Base-by-base conservation (phyloP, 64 coral and sea anemone species). In the Montipora sp. region DNA sequence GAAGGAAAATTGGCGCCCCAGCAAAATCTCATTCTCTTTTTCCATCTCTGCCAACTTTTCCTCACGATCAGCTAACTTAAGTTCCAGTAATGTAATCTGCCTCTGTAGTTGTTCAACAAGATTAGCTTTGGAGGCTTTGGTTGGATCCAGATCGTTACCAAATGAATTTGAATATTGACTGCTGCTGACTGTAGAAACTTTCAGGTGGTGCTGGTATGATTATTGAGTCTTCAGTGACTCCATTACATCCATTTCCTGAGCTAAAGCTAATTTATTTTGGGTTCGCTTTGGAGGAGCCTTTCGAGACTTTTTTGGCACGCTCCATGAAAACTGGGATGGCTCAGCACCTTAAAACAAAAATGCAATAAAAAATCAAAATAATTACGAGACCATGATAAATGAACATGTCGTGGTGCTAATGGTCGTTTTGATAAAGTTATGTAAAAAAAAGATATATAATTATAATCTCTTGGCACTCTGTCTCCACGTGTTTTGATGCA, bases 1-100 rank as follows among this genome's bases (percentile, higher is more conserved):
- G 3, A 85, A 59, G 43, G 47, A 84, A 59, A 94, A 94, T 45
- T 63, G 60, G 14, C 60, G 13, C 60, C 14, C 60, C 60, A 63
- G 14, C 60, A 63, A 63, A 63, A 63, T 16, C 14, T 12, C 60
- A 63, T 63, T 63, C 14, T 63, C 60, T 63, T 63, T 63, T 63
- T 63, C 60, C 60, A 63, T 12, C 14, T 63, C 11, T 12, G 60
- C 9, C 9, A 63, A 14, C 14, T 63, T 63, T 63, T 63, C 60
- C 19, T 63, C 60, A 16, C 60, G 51, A 63, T 63, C 11, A 63
- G 60, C 11, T 14, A 16, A 63, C 60, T 9, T 63, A 3, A 14
- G 60, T 63, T 63, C 5, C 14, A 63, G 14, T 16, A 19, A 63
- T 63, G 60, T 16, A 63, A 63, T 63, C 60, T 16, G 9, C 60